Conservation (phyloP, 2,888 invertebrate species). For the Elegia similella region DNA sequence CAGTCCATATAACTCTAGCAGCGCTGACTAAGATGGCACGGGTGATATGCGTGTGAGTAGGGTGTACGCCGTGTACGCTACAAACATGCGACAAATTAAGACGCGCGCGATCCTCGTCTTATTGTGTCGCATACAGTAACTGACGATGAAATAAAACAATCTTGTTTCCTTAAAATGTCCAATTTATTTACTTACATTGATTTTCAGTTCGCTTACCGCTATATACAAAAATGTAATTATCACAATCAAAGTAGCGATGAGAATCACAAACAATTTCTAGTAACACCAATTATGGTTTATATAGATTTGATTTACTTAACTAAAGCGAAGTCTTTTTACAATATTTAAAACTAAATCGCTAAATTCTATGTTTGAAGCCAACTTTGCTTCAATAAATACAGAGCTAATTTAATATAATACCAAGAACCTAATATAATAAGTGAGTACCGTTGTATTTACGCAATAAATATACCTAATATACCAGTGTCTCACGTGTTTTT, state of each 20-base stretch:
- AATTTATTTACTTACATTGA: conserved; percentile 64
- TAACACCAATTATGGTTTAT: conserved; percentile 55
- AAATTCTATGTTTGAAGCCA: conserved; percentile 9
- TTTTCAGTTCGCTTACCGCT: conserved; percentile 60
- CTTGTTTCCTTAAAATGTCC: conserved; percentile 35
- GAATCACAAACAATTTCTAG: conserved; percentile 56
- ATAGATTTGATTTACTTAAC: conserved; percentile 36
- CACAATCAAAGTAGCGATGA: conserved; percentile 73
- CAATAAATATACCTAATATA: too few species aligned
- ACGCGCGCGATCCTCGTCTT: too few species aligned
- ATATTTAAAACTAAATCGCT: background rate
- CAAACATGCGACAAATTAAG: too few species aligned
- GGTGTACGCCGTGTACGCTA: too few species aligned
- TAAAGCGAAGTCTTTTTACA: conserved; percentile 23
- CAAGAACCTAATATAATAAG: too few species aligned
- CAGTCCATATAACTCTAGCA: too few species aligned
- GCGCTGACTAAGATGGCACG: too few species aligned
- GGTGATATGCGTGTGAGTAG: too few species aligned
- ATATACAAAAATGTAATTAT: conserved; percentile 68
- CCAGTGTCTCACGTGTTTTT: too few species aligned
- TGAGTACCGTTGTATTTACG: too few species aligned
- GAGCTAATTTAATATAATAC: background rate
- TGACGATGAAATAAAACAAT: conserved; percentile 26
- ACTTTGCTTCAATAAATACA: background rate
- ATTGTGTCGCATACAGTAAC: background rate